Evolutionary conservation across 2,113 vertebrate genomes (phyloP).

Genomic region (Gavia stellata): DNA sequence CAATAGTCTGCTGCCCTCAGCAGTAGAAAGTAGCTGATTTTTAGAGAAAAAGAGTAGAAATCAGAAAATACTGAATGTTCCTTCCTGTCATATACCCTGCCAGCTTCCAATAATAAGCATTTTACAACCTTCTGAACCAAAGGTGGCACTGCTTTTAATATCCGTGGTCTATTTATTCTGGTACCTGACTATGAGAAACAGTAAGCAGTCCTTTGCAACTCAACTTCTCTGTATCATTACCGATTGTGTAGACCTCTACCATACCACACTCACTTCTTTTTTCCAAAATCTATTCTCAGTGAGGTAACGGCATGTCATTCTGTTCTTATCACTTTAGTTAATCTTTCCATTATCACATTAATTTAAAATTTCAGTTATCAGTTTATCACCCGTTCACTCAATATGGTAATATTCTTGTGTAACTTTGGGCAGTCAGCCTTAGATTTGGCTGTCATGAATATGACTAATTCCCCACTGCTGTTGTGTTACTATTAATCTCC

Average conservation of each 20-base stretch:
- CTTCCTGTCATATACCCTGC: background rate
- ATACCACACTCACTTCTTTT: background rate
- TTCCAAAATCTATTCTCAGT: background rate
- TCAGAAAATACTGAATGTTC: background rate
- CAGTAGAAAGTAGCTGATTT: background rate
- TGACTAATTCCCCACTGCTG: background rate
- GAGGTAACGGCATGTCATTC: background rate
- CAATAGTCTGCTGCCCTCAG: background rate
- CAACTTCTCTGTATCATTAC: background rate
- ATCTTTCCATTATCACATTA: background rate
- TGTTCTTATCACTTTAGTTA: background rate
- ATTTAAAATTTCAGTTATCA: background rate
- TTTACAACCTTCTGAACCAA: background rate
- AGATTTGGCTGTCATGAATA: background rate
- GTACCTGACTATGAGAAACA: background rate
- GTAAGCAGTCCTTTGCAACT: background rate
- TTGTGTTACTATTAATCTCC: background rate
- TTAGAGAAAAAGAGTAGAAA: background rate
- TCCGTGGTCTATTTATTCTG: background rate
- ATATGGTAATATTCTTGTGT: background rate
- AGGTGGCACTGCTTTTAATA: background rate
- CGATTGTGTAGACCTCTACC: background rate
- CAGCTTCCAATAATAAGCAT: background rate
- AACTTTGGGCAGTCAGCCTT: background rate
- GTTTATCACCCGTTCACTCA: background rate